Conservation (phyloP, 2,888 invertebrate genomes). For the Ditylenchus weischeri region DNA sequence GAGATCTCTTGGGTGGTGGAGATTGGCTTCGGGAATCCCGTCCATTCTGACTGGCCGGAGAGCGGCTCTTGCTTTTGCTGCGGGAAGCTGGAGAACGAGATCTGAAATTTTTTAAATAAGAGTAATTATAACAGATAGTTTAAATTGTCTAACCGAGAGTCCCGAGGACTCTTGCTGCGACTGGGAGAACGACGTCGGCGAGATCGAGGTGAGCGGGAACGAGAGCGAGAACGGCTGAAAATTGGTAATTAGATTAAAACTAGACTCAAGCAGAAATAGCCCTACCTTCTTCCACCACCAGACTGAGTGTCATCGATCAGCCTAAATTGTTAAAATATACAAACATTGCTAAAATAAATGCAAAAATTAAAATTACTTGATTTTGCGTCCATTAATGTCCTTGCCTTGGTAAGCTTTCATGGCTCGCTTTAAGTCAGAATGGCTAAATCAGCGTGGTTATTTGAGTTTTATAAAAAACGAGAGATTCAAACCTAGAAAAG, state of each 20-base stretch:
- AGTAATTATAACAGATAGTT: conserved; percentile 6
- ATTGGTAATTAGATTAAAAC: background rate
- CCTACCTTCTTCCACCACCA: conserved; percentile 30
- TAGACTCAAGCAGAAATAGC: background rate
- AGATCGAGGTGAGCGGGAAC: conserved; percentile 10
- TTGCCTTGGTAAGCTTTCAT: conserved; percentile 92
- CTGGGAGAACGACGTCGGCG: conserved; percentile 28
- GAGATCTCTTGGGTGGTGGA: too few species aligned
- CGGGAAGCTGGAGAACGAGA: conserved; percentile 31
- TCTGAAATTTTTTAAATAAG: conserved; percentile 19
- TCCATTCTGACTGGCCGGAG: conserved; percentile 3
- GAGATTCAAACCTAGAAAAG: conserved; percentile 68
- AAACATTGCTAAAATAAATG: too few species aligned
- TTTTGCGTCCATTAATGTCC: conserved; percentile 88
- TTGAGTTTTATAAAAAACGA: too few species aligned
- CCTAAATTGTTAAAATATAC: too few species aligned
- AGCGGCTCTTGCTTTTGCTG: conserved; percentile 10
- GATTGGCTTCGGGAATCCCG: too few species aligned
- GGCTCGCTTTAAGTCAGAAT: conserved; percentile 91
- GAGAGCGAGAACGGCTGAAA: conserved; percentile 24
- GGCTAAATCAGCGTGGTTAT: conserved; percentile 62
- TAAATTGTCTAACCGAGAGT: conserved; percentile 15
- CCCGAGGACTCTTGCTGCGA: conserved; percentile 25
- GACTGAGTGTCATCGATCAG: conserved; percentile 76
- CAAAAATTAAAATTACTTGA: conserved; percentile 65